These are phyloP conservation scores for Cygnus atratus DNA, from an alignment of 2,113 vertebrate species.

Conservation along the genomic window DNA sequence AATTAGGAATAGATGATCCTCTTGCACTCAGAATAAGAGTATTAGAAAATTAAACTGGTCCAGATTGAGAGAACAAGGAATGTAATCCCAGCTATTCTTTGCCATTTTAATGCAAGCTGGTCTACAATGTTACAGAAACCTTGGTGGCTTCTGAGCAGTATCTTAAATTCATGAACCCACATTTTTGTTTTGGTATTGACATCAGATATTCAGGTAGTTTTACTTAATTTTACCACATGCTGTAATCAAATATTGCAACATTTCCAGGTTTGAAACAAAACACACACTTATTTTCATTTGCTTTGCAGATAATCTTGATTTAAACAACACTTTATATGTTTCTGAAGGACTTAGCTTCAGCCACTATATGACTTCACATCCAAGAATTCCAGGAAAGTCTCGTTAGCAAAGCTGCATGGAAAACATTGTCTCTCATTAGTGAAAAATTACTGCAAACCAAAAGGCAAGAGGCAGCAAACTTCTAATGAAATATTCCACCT, in stretches of 20 bases:
- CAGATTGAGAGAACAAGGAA: background rate
- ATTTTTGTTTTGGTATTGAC: background rate
- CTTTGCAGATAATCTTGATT: background rate
- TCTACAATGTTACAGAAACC: background rate
- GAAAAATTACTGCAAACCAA: background rate
- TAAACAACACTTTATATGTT: background rate
- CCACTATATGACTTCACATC: background rate
- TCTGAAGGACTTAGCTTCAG: background rate
- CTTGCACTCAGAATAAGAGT: background rate
- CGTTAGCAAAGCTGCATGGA: background rate
- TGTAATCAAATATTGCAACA: background rate
- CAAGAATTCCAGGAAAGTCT: background rate
- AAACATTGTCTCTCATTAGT: background rate
- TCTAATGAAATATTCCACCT: background rate
- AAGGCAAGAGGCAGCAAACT: background rate
- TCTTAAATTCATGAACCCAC: background rate
- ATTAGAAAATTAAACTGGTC: background rate
- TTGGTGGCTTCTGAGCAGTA: background rate
- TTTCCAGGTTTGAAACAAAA: background rate
- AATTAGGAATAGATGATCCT: background rate
- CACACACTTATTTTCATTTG: background rate
- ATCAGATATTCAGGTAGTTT: background rate
- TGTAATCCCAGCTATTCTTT: background rate
- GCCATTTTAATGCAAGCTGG: background rate
- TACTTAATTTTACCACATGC: background rate